Evolutionary conservation across 1,140 invertebrate genomes (phyloP), one percentile per base, ranked within the genome.

Genomic region (Drosophila tropicalis): DNA sequence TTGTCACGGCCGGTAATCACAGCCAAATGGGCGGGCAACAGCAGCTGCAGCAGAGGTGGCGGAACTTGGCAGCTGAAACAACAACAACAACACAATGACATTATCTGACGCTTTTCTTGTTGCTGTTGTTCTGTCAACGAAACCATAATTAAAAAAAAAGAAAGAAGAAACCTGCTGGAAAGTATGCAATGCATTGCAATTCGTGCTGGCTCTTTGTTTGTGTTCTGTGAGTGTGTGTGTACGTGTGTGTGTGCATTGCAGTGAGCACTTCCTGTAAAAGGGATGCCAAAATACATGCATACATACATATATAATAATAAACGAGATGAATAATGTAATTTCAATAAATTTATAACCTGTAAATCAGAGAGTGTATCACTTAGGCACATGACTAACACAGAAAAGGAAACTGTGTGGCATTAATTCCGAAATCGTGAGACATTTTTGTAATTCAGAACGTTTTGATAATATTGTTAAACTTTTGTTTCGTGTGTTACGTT

Each of bases 101-200:
- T 67, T 79, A 75, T 83, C 62, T 62, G 68, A 34, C 63, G 39
- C 39, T 55, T 39, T 58, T 72, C 61, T 70, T 73, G 62, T 65
- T 64, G 58, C 62, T 19, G 41, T 25, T 63, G 62, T 36, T 55
- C 70, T 71, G 65, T 83, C 81, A 66, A 40, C 60, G 57, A 12
- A 41, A 39, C 67, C 39, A 69, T 84, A 83, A 84, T 83, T 84
- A 76, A 83, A 79, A 75, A 72, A 64, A 58, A 58, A 57, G 55
- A 5, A 36, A 4, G 32, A 56, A 34, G 29, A 57, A 51, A 51
- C 12, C 44, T 6, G 39, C 39, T n/a, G n/a, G 19, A 19, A 66
- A 40, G 54, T 54, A 57, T 41, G 56, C 56, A 58, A 36, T 58
- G 32, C 56, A 58, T 17, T 39, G 32, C 32, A 17, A 36, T 58